Evolutionary conservation across 1,140 invertebrate genomes (phyloP).

Genomic region (Drosophila lacertosa): DNA sequence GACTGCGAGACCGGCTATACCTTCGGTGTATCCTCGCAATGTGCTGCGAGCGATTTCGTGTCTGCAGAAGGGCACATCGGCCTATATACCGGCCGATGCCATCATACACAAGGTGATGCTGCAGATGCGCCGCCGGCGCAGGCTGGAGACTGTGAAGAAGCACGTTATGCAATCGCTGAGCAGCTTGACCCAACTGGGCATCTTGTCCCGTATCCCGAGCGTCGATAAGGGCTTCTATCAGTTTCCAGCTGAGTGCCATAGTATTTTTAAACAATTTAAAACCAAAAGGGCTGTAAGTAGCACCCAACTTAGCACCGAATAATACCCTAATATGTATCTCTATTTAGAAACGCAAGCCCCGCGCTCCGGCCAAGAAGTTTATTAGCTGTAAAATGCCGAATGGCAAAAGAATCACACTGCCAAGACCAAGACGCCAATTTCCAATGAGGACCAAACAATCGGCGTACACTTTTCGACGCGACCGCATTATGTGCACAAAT

Average conservation of each 20-base stretch:
- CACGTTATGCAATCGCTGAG: neutral
- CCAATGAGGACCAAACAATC: neutral
- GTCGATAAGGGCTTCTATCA: neutral
- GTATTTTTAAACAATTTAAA: neutral
- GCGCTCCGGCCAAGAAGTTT: no score
- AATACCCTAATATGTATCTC: no score
- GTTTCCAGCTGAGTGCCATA: neutral
- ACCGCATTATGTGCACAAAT: neutral
- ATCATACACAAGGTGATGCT: neutral
- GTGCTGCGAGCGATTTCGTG: neutral
- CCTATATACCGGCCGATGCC: neutral
- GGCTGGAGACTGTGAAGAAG: neutral
- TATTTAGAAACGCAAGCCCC: no score
- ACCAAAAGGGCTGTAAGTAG: neutral
- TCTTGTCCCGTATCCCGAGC: neutral
- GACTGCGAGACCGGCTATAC: fast-evolving
- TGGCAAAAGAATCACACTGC: neutral
- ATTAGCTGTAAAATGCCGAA: no score
- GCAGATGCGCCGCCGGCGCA: neutral
- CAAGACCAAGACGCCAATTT: neutral
- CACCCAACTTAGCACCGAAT: no score
- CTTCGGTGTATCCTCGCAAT: neutral
- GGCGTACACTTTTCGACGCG: no score
- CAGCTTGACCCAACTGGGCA: neutral
- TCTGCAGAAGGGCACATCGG: neutral